A percentile compares a stretch with the other conserved stretches of the same genome.
phyloP scores from a whole-genome alignment of 2,797 vertebrate genomes.

The Rhinichthys osculus region DNA sequence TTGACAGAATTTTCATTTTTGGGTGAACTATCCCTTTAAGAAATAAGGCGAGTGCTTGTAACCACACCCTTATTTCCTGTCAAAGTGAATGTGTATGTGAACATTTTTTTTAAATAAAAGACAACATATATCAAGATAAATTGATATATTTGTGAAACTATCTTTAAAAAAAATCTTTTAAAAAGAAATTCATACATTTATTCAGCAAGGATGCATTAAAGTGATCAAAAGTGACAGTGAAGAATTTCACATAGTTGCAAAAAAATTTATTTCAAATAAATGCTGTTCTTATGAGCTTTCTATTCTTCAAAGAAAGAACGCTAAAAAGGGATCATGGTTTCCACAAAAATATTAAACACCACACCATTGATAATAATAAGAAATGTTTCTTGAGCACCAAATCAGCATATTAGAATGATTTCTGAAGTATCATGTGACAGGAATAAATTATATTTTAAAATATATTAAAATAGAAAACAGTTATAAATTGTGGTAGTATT shows the following conservation, averaged over 20 bases:
- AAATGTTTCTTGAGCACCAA: neutral
- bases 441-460: neutral
- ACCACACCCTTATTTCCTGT: neutral
- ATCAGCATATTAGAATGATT: neutral
- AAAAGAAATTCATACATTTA: neutral
- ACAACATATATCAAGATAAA: neutral
- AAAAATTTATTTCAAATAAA: neutral
- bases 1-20: too few species aligned
- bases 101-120: neutral
- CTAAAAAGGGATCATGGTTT: neutral
- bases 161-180: neutral
- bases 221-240: neutral
- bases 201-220: neutral
- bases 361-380: neutral
- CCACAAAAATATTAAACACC: neutral
- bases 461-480: neutral
- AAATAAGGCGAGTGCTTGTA: neutral
- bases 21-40: neutral
- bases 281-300: neutral
- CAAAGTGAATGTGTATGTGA: neutral
- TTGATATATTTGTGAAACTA: too few species aligned
- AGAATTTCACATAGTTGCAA: neutral
- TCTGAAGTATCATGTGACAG: neutral
- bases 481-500: neutral
- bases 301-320: neutral